Conservation (phyloP, 2,797 vertebrate genomes). For the Pangasius djambal region DNA sequence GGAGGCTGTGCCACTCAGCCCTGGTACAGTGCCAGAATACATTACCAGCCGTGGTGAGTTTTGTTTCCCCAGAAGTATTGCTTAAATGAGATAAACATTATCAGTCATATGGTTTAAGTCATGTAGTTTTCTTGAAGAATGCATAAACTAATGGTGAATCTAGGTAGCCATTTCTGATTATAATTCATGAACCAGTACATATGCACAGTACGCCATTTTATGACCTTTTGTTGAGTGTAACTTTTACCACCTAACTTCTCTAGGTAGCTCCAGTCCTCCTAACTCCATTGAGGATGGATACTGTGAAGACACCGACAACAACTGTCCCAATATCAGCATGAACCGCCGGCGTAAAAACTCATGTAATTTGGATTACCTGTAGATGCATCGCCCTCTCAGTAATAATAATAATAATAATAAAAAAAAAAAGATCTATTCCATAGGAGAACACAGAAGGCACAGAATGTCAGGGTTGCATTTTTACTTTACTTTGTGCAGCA, state of each 20-base stretch:
- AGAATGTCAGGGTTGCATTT: neutral
- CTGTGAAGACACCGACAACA: conserved; percentile 95
- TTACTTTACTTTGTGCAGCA: neutral
- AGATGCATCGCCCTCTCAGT: neutral
- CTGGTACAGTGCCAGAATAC: conserved; percentile 89
- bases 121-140: neutral
- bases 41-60: conserved; percentile 81
- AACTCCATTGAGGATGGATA: conserved; percentile 92
- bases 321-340: conserved; percentile 86
- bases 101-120: neutral
- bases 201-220: neutral
- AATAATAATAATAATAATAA: too few relatives aligned
- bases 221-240: neutral
- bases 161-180: neutral
- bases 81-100: neutral
- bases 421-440: neutral
- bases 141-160: neutral
- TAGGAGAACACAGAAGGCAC: neutral
- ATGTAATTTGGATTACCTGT: conserved; percentile 73
- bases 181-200: neutral
- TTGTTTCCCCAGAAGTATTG: neutral
- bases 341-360: conserved; percentile 90
- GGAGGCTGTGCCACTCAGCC: conserved; percentile 91
- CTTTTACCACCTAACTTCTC: neutral
- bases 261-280: conserved; percentile 89